Evolutionary conservation across 2,888 invertebrate genomes (phyloP), one percentile per base, ranked within the genome.

Genomic region (Drosophila kambysellisi): DNA sequence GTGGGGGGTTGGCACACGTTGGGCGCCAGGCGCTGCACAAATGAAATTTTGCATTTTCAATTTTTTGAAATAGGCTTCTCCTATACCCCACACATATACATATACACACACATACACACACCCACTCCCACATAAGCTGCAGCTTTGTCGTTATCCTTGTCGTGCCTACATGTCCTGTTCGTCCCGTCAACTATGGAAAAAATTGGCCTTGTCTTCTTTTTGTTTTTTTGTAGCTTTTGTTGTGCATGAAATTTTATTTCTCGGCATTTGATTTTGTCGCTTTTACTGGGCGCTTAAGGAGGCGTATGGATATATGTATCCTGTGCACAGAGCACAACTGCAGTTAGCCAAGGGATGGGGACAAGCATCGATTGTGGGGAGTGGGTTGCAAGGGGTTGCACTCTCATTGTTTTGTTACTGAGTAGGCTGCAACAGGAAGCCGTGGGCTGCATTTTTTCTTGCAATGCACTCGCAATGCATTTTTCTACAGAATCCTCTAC

Each of bases 11-110:
- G 62, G 46, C 57, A 46, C 54, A 65, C 58, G 62, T 56, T 65
- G 76, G 46, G 54, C 62, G 65, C 48, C 59, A 57, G 20, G 32
- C 64, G 52, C 74, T 81, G 87, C 81, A 88, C 83, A 84, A 86
- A 89, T 89, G 89, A 88, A 88, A 86, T 88, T 89, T 88, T 88
- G 87, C 88, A 88, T 88, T 88, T 88, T 88, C 89, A 88, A 88
- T 88, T 88, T 88, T 88, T 88, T 88, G 89, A 88, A 88, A 88
- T 88, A 88, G 88, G 86, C 88, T 82, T 79, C 86, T 77, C 82
- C 86, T 80, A 72, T 86, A 76, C 57, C 43, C 30, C 59, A 32
- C 56, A 32, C 61, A 41, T 43, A 20, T 39, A 41, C 37, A 20
- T 39, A 37, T 35, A 46, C 57, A 30, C 58, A 48, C 33, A n/a